Evolutionary conservation across 2,888 invertebrate genomes (phyloP).

Genomic region (Callinectes sapidus): DNA sequence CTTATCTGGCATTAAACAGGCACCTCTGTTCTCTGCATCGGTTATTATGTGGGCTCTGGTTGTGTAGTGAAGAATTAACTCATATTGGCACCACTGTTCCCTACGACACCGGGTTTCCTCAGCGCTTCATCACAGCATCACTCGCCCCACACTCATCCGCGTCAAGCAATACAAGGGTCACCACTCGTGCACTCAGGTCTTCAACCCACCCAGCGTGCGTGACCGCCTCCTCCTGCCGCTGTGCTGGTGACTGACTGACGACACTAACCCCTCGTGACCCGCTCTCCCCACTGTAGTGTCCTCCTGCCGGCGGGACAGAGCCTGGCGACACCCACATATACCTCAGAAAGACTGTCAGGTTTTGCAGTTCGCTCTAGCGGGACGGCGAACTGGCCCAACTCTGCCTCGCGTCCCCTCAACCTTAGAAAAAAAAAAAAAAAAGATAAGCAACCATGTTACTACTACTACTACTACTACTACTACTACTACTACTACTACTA

Average conservation of each 20-base stretch:
- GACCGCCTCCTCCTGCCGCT: background rate
- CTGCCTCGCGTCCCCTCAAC: background rate
- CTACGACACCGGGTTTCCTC: too few species aligned
- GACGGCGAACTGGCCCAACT: background rate
- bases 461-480: background rate
- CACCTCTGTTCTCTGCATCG: too few species aligned
- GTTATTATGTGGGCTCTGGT: too few species aligned
- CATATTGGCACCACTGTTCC: too few species aligned
- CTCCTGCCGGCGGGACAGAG: background rate
- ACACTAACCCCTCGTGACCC: background rate
- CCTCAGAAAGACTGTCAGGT: conserved; percentile 21
- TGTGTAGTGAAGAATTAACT: too few species aligned
- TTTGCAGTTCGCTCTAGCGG: background rate
- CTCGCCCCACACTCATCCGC: too few species aligned
- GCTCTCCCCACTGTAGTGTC: background rate
- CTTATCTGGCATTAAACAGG: too few species aligned
- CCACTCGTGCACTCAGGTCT: too few species aligned
- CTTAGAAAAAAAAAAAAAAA: background rate
- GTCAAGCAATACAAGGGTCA: too few species aligned
- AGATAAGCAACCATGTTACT: background rate
- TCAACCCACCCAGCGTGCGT: too few species aligned
- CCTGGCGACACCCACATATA: background rate
- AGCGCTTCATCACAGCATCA: too few species aligned
- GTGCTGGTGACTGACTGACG: too few species aligned
- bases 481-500: background rate